phyloP scores from a whole-genome alignment of 2,113 vertebrate genomes.

The Ophthalmolycus amberensis region DNA sequence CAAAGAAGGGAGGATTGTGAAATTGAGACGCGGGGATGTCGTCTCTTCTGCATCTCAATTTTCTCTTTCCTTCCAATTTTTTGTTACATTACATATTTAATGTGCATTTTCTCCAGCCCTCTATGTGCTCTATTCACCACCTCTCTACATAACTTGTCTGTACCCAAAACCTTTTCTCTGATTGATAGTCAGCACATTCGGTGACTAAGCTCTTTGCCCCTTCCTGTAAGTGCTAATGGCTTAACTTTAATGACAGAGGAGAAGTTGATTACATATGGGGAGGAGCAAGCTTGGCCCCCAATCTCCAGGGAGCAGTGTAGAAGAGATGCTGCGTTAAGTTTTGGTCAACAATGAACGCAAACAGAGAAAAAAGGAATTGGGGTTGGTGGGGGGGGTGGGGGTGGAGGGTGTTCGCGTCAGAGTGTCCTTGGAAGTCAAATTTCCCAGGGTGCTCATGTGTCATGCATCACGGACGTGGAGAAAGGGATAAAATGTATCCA shows the following conservation, averaged over 20 bases:
- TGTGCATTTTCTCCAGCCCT: not conserved
- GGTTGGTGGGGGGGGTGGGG: no score
- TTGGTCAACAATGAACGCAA: conserved; percentile 67
- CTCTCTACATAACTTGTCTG: conserved; percentile 8
- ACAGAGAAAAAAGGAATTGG: conserved; percentile 21
- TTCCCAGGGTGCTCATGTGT: conserved; percentile 71
- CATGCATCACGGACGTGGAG: conserved; percentile 66
- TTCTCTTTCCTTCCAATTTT: not conserved
- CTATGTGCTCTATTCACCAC: not conserved
- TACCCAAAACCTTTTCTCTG: conserved; percentile 39
- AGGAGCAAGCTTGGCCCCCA: conserved; percentile 55
- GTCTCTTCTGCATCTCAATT: not conserved
- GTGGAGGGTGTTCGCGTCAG: conserved; percentile 23
- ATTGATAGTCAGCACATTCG: conserved; percentile 67
- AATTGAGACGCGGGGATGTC: conserved; percentile 20
- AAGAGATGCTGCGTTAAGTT: conserved; percentile 50
- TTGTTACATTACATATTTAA: conserved; percentile 6
- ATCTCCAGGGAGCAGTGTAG: conserved; percentile 68
- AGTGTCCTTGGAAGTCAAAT: conserved; percentile 76
- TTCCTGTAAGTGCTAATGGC: conserved; percentile 43
- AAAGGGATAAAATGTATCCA: conserved; percentile 53
- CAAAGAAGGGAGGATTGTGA: conserved; percentile 28
- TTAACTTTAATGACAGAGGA: conserved; percentile 69
- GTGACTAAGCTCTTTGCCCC: conserved; percentile 50
- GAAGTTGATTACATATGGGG: conserved; percentile 68